A percentile compares a stretch with the other conserved stretches of the same genome.
Evolutionary conservation across 35 echinoderm and acorn worm species (phyloP).

Genomic region (Lytechinus variegatus): DNA sequence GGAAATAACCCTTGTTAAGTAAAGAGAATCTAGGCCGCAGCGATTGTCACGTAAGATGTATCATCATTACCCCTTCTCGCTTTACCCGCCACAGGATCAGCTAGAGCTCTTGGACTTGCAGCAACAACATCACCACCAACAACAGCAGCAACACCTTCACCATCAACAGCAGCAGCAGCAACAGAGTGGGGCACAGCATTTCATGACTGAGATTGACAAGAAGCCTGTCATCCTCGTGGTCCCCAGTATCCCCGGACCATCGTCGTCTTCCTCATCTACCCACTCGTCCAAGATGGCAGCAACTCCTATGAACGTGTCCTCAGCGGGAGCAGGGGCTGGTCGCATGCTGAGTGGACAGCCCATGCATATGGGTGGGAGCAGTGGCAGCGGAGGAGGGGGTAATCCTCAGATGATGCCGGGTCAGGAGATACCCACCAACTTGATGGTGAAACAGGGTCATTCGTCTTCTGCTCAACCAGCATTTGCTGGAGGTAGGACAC

Average conservation of each 20-base stretch:
- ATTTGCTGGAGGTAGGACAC: conserved; percentile 45
- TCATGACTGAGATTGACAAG: conserved; percentile 35
- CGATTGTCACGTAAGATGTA: conserved; percentile 14
- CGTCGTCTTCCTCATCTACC: not conserved
- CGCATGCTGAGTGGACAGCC: not conserved
- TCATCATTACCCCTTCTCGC: conserved; percentile 26
- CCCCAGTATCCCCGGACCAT: conserved; percentile 27
- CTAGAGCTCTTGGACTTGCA: conserved; percentile 30
- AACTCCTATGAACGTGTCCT: conserved; percentile 28
- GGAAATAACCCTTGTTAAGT: conserved; percentile 5
- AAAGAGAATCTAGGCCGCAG: not conserved
- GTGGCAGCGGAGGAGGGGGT: conserved; percentile 4
- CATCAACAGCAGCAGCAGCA: conserved; percentile 45
- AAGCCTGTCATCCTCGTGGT: conserved; percentile 51
- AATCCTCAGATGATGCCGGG: not conserved
- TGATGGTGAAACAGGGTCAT: not conserved
- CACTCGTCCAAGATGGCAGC: not conserved
- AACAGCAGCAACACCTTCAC: conserved; percentile 26
- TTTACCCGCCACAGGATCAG: conserved; percentile 47
- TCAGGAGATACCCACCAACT: conserved; percentile 7
- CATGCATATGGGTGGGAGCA: conserved; percentile 33
- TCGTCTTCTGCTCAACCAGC: not conserved
- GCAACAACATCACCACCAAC: not conserved
- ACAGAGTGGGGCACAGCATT: not conserved
- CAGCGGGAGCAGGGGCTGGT: not conserved